These are phyloP conservation scores for Artibeus jamaicensis DNA, from an alignment of 2,797 vertebrate species.

Conservation along the genomic window DNA sequence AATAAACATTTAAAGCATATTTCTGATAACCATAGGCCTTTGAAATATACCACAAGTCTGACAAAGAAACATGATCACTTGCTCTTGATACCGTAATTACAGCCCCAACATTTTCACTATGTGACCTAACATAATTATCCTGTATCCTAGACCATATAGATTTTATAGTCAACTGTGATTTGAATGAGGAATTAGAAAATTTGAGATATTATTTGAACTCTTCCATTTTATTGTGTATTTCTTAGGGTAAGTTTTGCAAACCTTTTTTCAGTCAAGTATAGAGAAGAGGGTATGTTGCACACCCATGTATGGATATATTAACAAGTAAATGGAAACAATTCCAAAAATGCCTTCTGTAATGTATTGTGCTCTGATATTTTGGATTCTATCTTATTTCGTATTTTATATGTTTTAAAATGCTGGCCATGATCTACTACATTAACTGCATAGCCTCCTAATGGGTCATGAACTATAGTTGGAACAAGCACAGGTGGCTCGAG, in stretches of 20 bases:
- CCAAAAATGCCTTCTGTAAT: not conserved
- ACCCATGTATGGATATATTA: not conserved
- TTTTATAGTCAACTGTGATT: not conserved
- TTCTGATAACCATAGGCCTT: not conserved
- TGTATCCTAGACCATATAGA: not conserved
- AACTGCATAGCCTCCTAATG: not conserved
- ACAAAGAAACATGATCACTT: not conserved
- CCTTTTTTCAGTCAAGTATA: not conserved
- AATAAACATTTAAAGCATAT: not conserved
- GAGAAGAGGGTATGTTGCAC: not conserved
- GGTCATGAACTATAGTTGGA: not conserved
- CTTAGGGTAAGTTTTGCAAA: not conserved
- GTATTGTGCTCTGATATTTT: not conserved
- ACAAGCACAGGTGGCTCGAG: not conserved
- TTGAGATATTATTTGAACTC: not conserved
- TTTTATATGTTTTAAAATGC: not conserved
- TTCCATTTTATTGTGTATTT: not conserved
- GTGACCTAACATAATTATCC: not conserved
- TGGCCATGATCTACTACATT: not conserved
- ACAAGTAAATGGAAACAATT: not conserved
- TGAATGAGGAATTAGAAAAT: not conserved
- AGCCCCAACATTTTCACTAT: not conserved
- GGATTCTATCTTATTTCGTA: not conserved
- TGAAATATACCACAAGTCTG: not conserved
- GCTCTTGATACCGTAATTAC: not conserved